Conservation (phyloP, 1,140 invertebrate species). For the Leptinotarsa texana region DNA sequence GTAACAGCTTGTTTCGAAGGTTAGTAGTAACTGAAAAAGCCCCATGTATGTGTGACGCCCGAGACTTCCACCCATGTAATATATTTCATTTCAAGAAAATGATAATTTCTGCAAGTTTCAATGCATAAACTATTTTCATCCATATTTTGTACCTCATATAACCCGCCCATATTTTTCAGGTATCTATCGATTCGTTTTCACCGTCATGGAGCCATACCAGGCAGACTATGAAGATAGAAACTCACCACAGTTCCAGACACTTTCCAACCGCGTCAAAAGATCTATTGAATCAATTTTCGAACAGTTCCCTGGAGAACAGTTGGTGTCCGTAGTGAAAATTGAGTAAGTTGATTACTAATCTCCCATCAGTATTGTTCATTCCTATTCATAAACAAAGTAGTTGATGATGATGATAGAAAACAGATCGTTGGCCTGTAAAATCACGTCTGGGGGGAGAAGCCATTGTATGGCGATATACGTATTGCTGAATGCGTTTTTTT, state of each 20-base stretch:
- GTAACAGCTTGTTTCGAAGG: too few species aligned
- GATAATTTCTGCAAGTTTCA: background rate
- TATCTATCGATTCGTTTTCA: slow-evolving; percentile 57
- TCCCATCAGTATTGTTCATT: too few species aligned
- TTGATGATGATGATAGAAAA: too few species aligned
- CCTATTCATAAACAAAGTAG: too few species aligned
- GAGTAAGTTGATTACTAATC: slow-evolving; percentile 45
- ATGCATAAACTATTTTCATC: background rate
- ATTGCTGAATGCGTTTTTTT: too few species aligned
- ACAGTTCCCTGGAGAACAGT: slow-evolving; percentile 53
- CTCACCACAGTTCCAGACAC: slow-evolving; percentile 51
- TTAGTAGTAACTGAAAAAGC: too few species aligned
- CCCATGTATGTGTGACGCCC: too few species aligned
- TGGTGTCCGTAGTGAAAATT: slow-evolving; percentile 54
- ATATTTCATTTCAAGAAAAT: too few species aligned
- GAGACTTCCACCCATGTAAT: too few species aligned
- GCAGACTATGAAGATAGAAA: slow-evolving; percentile 51
- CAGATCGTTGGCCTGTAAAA: too few species aligned
- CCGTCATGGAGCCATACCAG: slow-evolving; percentile 54
- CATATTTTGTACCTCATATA: background rate
- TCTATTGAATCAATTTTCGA: slow-evolving; percentile 55
- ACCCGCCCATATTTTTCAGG: slow-evolving; percentile 33
- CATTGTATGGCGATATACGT: too few species aligned
- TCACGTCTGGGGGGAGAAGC: too few species aligned
- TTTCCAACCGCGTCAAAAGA: slow-evolving; percentile 50